These are phyloP conservation scores for Drosophila miranda DNA, from an alignment of 1,140 invertebrate genomes.

Conservation along the genomic window DNA sequence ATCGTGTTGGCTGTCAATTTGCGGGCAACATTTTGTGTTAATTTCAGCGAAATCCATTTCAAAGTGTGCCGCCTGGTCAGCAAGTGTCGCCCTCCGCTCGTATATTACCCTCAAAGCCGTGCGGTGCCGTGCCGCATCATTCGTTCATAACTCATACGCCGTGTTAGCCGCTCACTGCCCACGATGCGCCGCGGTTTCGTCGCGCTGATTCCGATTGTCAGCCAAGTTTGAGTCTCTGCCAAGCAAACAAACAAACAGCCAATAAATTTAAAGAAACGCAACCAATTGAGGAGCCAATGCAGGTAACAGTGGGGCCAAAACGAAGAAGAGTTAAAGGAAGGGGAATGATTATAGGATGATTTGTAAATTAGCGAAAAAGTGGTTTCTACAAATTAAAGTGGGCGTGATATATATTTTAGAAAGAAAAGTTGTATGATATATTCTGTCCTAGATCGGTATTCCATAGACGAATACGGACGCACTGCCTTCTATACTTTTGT, in stretches of 20 bases:
- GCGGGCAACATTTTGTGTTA: constrained; percentile 57
- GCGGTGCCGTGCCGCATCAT: background rate
- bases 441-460: no score
- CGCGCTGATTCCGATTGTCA: constrained; percentile 46
- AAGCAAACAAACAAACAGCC: constrained; percentile 26
- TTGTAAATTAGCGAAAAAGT: no score
- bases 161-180: constrained; percentile 46
- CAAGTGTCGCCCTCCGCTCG: constrained; percentile 60
- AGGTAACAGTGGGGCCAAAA: background rate
- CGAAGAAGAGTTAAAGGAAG: background rate
- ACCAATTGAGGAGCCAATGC: background rate
- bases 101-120: constrained; percentile 48
- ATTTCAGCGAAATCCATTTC: constrained; percentile 61
- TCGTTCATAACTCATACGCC: constrained; percentile 65
- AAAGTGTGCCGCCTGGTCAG: constrained; percentile 57
- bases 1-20: constrained; percentile 73
- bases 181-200: constrained; percentile 37
- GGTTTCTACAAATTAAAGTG: no score
- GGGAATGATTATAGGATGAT: no score
- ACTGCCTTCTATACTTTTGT: background rate
- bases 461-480: no score
- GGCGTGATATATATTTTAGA: no score
- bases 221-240: constrained; percentile 6
- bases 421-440: no score
- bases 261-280: constrained; percentile 36